Evolutionary conservation across 2,888 invertebrate genomes (phyloP), one percentile per base, ranked within the genome.

Genomic region (Chelonus formosanus): DNA sequence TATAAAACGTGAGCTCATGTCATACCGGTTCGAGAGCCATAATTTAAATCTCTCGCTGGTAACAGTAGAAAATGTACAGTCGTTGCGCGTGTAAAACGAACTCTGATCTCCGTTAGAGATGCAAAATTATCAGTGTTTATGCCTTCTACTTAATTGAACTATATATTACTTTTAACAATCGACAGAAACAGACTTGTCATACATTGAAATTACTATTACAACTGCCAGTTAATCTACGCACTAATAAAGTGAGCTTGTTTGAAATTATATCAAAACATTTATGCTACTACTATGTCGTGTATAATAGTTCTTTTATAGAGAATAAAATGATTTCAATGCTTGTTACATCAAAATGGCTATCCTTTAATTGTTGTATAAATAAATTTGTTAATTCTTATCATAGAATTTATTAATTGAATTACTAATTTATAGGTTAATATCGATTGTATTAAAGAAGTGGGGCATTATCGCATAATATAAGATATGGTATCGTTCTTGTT

Each of bases 401-500:
- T 20, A 20, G 20, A 20, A 40, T 40, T 40, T 40, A 40, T 5
- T 40, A 5, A 40, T 40, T 4, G 6, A 40, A 40, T 40, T 6
- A 40, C 40, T 40, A 40, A 48, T 48, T 40, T 10, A 48, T 48
- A 8, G 34, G 34, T 52, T 32, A 52, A 6, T 52, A 7, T 52
- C 34, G 32, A 52, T 52, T 8, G 4, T 20, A 48, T 48, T 52
- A 20, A 7, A 6, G 40, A 48, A 52, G 66, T 66, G 66, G 66
- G 66, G 66, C 36, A 40, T 66, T 66, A 66, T 66, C 66, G 43
- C 34, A 35, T 34, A 20, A 20, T 20, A 20, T 20, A 35, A 50
- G 66, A 61, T 66, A 66, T 40, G 65, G 60, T 65, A 66, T 56
- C 61, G n/a, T 48, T 36, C 34, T 48, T 5, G n/a, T 43, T 60